Conservation (phyloP, 2,113 vertebrate genomes). For the Recurvirostra avosetta region DNA sequence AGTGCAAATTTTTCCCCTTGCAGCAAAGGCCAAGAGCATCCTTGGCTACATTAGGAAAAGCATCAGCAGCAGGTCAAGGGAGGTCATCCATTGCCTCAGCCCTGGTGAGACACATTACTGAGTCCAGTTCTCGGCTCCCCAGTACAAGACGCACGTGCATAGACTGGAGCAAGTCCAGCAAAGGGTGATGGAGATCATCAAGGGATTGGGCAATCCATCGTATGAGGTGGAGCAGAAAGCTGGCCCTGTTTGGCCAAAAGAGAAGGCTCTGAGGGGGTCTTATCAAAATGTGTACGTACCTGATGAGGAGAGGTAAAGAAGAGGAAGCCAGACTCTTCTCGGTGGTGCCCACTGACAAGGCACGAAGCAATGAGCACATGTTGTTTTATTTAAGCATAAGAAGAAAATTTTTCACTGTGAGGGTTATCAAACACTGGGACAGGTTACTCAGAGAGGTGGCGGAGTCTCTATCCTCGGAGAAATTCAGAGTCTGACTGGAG, state of each 20-base stretch:
- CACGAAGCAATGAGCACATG: background rate
- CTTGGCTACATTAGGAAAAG: background rate
- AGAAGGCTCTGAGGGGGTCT: background rate
- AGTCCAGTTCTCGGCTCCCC: background rate
- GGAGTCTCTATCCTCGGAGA: background rate
- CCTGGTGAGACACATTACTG: background rate
- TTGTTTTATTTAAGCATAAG: background rate
- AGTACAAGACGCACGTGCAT: fast-evolving
- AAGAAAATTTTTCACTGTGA: background rate
- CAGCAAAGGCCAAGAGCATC: background rate
- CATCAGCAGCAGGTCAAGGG: background rate
- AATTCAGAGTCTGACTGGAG: background rate
- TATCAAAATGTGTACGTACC: background rate
- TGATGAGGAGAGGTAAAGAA: background rate
- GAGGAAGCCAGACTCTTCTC: background rate
- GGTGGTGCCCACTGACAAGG: background rate
- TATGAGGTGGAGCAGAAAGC: background rate
- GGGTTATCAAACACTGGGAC: background rate
- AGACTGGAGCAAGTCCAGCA: background rate
- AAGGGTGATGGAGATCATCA: background rate
- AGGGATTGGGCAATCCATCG: background rate
- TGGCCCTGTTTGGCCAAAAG: background rate
- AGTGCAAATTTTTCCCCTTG: background rate
- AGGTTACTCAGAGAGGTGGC: background rate
- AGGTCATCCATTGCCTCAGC: background rate